Conservation (phyloP, 1,140 invertebrate genomes). For the Drosophila yakuba region DNA sequence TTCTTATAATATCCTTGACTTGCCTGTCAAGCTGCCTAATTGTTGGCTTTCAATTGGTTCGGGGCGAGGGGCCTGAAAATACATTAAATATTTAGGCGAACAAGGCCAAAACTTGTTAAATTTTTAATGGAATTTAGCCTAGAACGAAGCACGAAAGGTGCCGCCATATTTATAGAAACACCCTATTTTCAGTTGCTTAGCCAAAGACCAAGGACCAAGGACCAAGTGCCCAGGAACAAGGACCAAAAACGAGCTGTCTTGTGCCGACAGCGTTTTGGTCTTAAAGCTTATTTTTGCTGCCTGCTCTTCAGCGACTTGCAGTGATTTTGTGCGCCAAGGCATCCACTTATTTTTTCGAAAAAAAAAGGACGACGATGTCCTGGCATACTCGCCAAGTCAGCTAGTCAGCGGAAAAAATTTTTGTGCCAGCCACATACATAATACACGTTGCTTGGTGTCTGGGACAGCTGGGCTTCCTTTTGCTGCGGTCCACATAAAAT, state of each 20-base stretch:
- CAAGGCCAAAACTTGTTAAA: neutral
- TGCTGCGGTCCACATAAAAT: conserved; percentile 78
- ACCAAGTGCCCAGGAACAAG: neutral
- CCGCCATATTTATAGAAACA: conserved; percentile 21
- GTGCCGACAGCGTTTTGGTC: conserved; percentile 24
- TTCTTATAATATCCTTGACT: conserved; percentile 22
- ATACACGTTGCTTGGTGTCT: conserved; percentile 77
- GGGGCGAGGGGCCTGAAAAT: conserved; percentile 1
- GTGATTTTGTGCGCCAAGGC: conserved; percentile 42
- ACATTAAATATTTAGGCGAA: conserved; percentile 10
- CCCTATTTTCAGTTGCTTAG: conserved; percentile 28
- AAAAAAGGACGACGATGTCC: conserved; percentile 3
- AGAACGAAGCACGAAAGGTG: conserved; percentile 8
- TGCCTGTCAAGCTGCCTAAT: conserved; percentile 16
- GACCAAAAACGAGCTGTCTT: neutral
- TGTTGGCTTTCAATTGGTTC: conserved; percentile 16
- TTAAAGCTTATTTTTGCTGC: conserved; percentile 48
- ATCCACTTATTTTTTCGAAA: conserved; percentile 11
- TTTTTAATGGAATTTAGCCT: conserved; percentile 5
- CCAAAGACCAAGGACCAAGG: conserved; percentile 28
- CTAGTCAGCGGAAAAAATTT: conserved; percentile 42
- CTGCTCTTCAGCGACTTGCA: conserved; percentile 50
- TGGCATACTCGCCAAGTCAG: conserved; percentile 50
- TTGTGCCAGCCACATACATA: conserved; percentile 65
- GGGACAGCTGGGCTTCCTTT: conserved; percentile 68